phyloP scores from a whole-genome alignment of 1,140 invertebrate genomes.

The Drosophila sp. region DNA sequence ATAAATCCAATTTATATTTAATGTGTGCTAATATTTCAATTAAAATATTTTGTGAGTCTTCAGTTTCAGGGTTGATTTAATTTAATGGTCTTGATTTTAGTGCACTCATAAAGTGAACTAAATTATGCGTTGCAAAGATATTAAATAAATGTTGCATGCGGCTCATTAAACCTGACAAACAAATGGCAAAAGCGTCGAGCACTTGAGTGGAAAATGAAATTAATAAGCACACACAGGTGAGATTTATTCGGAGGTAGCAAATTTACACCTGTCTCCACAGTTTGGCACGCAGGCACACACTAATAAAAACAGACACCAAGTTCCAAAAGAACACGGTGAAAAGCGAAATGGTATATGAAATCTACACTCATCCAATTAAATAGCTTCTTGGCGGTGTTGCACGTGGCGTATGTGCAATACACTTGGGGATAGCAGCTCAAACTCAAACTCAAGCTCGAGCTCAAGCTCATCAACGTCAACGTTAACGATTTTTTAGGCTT shows the following conservation, averaged over 20 bases:
- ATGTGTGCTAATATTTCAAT: background rate
- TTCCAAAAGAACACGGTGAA: background rate
- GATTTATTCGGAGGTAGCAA: slow-evolving; percentile 16
- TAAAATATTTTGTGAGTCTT: background rate
- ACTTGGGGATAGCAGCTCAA: slow-evolving; percentile 29
- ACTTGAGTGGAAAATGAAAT: slow-evolving; percentile 60
- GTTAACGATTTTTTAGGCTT: slow-evolving; percentile 34
- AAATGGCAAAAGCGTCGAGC: slow-evolving; percentile 22
- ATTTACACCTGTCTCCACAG: slow-evolving; percentile 48
- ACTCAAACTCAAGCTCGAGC: slow-evolving; percentile 20
- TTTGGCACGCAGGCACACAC: slow-evolving; percentile 20
- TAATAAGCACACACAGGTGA: slow-evolving; percentile 49
- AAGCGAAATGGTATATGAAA: slow-evolving; percentile 2
- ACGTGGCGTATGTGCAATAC: slow-evolving; percentile 47
- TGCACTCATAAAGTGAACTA: slow-evolving; percentile 46
- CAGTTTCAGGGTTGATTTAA: background rate
- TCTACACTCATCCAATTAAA: slow-evolving; percentile 26
- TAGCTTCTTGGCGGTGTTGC: background rate
- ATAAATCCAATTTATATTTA: background rate
- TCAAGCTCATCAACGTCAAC: slow-evolving; percentile 20
- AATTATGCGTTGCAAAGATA: slow-evolving; percentile 65
- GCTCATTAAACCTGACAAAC: slow-evolving; percentile 69
- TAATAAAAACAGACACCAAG: slow-evolving; percentile 45
- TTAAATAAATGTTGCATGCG: slow-evolving; percentile 80
- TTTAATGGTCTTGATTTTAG: slow-evolving; percentile 54